Evolutionary conservation across 2,888 invertebrate species (phyloP).

Genomic region (Chrysomela aeneicollis): DNA sequence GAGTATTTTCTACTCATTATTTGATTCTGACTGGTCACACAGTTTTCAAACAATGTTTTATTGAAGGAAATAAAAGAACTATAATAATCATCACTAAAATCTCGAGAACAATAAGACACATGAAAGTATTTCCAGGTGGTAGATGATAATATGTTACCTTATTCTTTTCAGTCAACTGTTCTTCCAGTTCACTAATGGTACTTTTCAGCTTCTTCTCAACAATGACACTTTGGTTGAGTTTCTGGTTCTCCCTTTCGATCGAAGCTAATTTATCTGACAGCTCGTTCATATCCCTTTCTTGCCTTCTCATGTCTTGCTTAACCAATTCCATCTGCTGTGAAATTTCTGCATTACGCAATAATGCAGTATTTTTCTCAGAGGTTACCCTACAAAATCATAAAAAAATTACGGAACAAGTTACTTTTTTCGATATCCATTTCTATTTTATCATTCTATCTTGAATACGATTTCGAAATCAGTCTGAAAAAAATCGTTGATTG

Average conservation of each 20-base stretch:
- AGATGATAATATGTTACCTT: too few relatives aligned
- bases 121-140: too few relatives aligned
- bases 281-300: constrained; percentile 71
- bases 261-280: constrained; percentile 66
- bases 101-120: too few relatives aligned
- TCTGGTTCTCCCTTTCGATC: constrained; percentile 63
- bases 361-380: constrained; percentile 77
- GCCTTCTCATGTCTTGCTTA: constrained; percentile 75
- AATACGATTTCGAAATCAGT: too few relatives aligned
- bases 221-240: constrained; percentile 58
- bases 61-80: too few relatives aligned
- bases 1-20: too few relatives aligned
- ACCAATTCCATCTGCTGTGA: constrained; percentile 82
- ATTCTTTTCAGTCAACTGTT: constrained; percentile 71
- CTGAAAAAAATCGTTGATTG: not conserved
- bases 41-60: too few relatives aligned
- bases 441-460: too few relatives aligned
- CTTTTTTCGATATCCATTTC: too few relatives aligned
- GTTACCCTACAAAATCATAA: constrained; percentile 66
- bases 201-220: constrained; percentile 64
- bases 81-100: too few relatives aligned
- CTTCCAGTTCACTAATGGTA: constrained; percentile 66
- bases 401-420: not conserved
- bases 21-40: too few relatives aligned
- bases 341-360: constrained; percentile 81